Evolutionary conservation across 53 echinoderm and acorn worm species (phyloP).

Genomic region (Stichopus horrens): DNA sequence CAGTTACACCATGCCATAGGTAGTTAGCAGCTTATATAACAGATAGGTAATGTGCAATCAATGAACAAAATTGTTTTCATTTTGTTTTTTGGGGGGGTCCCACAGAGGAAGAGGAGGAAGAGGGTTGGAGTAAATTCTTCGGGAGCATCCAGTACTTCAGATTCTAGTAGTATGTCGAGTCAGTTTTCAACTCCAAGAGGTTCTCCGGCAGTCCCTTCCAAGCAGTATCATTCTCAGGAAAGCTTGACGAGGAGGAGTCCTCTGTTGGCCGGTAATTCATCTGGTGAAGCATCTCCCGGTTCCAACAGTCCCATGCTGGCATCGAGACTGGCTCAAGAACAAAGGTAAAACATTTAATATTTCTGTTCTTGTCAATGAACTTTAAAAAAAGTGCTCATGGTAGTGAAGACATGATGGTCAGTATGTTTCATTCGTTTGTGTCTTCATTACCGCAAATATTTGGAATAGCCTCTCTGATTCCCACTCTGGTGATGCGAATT

Average conservation of each 20-base stretch:
- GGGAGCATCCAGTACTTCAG: conserved; percentile 81
- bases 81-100: background rate
- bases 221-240: conserved; percentile 65
- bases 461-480: too few relatives aligned
- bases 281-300: conserved; percentile 9
- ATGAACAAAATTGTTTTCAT: background rate
- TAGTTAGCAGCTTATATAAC: too few relatives aligned
- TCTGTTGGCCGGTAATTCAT: background rate
- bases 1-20: too few relatives aligned
- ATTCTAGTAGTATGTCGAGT: conserved; percentile 87
- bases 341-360: background rate
- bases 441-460: too few relatives aligned
- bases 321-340: conserved; percentile 1
- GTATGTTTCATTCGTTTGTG: too few relatives aligned
- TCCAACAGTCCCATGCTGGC: conserved; percentile 34
- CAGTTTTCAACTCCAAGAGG: conserved; percentile 80
- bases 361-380: too few relatives aligned
- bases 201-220: conserved; percentile 67
- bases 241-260: conserved; percentile 28
- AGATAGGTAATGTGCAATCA: too few relatives aligned
- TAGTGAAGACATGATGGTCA: too few relatives aligned
- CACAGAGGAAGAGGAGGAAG: conserved; percentile 69
- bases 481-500: too few relatives aligned
- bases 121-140: conserved; percentile 32
- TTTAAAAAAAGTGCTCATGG: too few relatives aligned